Base-by-base conservation (phyloP, 2,113 vertebrate genomes). In the Diphyllodes magnificus region DNA sequence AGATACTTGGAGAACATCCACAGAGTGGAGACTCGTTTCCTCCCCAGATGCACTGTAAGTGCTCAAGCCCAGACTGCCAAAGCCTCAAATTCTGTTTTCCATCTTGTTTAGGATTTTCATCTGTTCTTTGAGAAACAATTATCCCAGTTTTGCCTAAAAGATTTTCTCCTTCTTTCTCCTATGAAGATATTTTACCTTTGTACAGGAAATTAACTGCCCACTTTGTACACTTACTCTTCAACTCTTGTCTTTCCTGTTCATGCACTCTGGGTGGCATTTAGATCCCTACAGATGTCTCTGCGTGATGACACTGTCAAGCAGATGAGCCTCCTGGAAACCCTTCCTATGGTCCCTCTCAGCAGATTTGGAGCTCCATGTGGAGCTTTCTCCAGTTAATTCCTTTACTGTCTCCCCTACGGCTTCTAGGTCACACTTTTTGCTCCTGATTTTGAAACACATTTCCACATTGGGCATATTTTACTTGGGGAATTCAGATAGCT, bases 201-300 rank as follows among this genome's bases (percentile, higher is more conserved):
- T 31, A 69, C 14, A 60, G 33, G 27, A 76, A 88, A 69, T 18
- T 11, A 76, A 39, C 33, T 0, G 0, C 4, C 8, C 0, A 0
- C 13, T 80, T 76, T 39, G 9, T 61, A 30, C 3, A 33, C 47
- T 71, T 25, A 60, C 4, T 91, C 37, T 76, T 51, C 42, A n/a
- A 42, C 49, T 35, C 37, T 30, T 40, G 24, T 60, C 49, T 69
- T 69, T 72, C 40, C 64, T 53, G 45, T 33, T 81, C 40, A 35
- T 6, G 24, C 11, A 39, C 24, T 37, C 33, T 24, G 35, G 12
- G 33, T 44, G 27, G 27, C 21, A 69, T 88, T 80, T 24, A 64
- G 21, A 64, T 8, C 15, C 6, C 44, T 35, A 6, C 15, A 56
- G 23, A 86, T 25, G 15, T 80, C 25, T 80, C 57, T 15, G 28